Percentiles rank a stretch among this genome's conserved stretches.
Evolutionary conservation across 2,797 vertebrate species (phyloP).

Genomic region (Amblyraja radiata): DNA sequence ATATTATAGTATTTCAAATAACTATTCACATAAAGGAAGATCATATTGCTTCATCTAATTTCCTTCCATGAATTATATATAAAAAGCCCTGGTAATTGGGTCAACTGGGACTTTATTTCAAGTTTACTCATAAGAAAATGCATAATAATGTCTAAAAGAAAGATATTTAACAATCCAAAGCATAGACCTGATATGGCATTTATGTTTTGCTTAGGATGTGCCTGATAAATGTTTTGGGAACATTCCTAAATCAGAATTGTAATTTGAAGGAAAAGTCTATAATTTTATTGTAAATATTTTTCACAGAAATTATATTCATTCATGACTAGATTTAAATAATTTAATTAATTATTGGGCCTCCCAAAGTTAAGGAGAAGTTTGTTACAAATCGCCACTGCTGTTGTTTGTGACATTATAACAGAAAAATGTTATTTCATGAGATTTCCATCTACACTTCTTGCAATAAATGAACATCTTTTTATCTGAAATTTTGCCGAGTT

Average conservation of each 20-base stretch:
- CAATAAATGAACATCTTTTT: background rate
- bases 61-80: slow-evolving; percentile 20
- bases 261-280: slow-evolving; percentile 4
- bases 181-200: slow-evolving; percentile 36
- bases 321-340: background rate
- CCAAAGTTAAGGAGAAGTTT: background rate
- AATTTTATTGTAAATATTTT: background rate
- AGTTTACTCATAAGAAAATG: slow-evolving; percentile 19
- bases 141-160: slow-evolving; percentile 5
- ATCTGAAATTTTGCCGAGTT: background rate
- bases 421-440: background rate
- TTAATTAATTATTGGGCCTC: background rate
- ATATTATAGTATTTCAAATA: slow-evolving; percentile 10
- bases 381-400: background rate
- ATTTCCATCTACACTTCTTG: background rate
- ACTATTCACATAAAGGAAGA: background rate
- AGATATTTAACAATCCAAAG: background rate
- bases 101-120: background rate
- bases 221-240: background rate
- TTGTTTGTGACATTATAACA: background rate
- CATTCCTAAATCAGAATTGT: background rate
- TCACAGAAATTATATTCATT: background rate
- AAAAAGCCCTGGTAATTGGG: background rate
- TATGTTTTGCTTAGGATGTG: background rate
- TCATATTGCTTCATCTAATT: background rate